Conservation (phyloP, 2,888 invertebrate genomes). For the Polydrusus pterygomalis region DNA sequence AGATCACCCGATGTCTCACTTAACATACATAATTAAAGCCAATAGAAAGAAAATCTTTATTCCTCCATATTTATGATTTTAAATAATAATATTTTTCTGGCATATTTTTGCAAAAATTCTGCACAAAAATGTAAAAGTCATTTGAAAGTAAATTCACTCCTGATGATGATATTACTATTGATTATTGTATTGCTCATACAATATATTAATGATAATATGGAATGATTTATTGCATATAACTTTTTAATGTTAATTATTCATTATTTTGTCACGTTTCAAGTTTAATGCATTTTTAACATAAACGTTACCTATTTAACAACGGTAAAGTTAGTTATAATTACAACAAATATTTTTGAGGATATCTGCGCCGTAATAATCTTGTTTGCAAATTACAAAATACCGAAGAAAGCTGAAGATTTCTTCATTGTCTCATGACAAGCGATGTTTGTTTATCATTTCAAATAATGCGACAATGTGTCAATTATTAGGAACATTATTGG, state of each 20-base stretch:
- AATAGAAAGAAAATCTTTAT: no score
- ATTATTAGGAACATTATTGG: neutral
- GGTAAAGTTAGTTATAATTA: constrained; percentile 3
- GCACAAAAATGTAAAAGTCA: no score
- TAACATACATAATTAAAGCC: no score
- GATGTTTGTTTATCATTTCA: neutral
- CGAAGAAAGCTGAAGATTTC: constrained; percentile 2
- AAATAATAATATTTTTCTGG: no score
- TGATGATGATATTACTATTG: no score
- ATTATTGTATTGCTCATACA: neutral
- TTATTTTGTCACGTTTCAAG: constrained; percentile 3
- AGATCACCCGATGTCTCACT: no score
- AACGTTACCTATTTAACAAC: constrained; percentile 10
- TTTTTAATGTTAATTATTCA: neutral
- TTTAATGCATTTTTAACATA: neutral
- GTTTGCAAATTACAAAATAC: neutral
- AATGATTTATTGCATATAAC: neutral
- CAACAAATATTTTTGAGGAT: neutral
- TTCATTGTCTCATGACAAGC: neutral
- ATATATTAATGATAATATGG: constrained; percentile 1
- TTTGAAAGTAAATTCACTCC: no score
- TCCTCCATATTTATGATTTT: no score
- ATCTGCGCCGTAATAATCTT: neutral
- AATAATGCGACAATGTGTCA: neutral
- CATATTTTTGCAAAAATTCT: no score